Evolutionary conservation across 2,888 invertebrate species (phyloP), one percentile per base, ranked within the genome.

Genomic region (Formica aserva): DNA sequence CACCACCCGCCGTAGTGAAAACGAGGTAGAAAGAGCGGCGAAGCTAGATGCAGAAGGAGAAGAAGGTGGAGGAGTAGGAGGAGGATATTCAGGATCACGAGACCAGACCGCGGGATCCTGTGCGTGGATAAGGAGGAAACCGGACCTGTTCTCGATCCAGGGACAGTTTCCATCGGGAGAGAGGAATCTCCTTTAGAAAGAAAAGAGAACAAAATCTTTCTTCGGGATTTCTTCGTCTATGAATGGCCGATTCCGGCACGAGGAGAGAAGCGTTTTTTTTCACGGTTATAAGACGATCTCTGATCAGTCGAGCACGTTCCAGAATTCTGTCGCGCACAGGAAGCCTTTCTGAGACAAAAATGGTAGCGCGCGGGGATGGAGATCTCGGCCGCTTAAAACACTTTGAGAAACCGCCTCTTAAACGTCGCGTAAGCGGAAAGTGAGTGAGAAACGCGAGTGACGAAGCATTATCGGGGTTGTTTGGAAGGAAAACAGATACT

Each of bases 221-320:
- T 76, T 62, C 52, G 67, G 85, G 72, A 85, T 86, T 83, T 83
- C 77, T 77, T 6, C 77, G 78, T 74, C 32, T 85, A 52, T 52
- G 78, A 88, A 89, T 48, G 60, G 60, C 26, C 45, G 35, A 69
- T 69, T 78, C 45, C 60, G 45, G 60, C 45, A 60, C 69, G 69
- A 83, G 66, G 41, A 67, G 82, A 57, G 55, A n/a, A 60, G 13
- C 82, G 52, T 82, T 86, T 88, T 88, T 88, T 88, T 86, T 84
- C 86, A 80, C 81, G 83, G 22, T 32, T 63, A 38, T 92, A 92
- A 92, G 90, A 88, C 89, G 90, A 87, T 85, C 85, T 83, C 65
- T 82, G 88, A 77, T 85, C 80, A 87, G 86, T 76, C 86, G 87
- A 87, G 89, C 92, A 92, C 92, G 92, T 91, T 85, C 75, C 74